Evolutionary conservation across 1,140 invertebrate species (phyloP).

Genomic region (Popillia japonica): DNA sequence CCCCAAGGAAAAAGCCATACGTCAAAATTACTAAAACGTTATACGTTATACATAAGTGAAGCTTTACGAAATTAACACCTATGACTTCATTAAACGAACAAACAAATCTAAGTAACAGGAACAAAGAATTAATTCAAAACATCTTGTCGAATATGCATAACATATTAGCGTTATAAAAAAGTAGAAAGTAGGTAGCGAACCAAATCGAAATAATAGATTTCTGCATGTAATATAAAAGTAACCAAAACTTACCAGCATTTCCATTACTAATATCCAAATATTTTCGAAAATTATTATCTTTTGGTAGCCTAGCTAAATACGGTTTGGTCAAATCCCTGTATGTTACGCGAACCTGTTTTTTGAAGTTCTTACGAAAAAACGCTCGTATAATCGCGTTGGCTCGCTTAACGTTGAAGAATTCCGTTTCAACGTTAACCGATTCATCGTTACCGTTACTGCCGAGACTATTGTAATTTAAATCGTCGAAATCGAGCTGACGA

Average conservation of each 20-base stretch:
- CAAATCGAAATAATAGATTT: not conserved
- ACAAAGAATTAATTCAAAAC: no score
- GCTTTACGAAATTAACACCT: no score
- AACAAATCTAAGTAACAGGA: no score
- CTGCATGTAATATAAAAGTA: no score
- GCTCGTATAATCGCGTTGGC: constrained; percentile 56
- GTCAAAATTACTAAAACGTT: no score
- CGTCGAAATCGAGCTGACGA: constrained; percentile 58
- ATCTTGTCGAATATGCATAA: no score
- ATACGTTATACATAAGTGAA: no score
- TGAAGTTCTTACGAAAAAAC: constrained; percentile 59
- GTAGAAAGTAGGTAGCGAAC: not conserved
- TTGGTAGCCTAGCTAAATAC: constrained; percentile 78
- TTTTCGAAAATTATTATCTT: constrained; percentile 77
- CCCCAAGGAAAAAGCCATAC: no score
- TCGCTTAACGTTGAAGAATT: constrained; percentile 60
- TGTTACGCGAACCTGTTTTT: constrained; percentile 70
- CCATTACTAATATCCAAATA: constrained; percentile 68
- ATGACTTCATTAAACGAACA: no score
- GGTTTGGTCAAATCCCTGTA: constrained; percentile 82
- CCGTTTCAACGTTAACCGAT: constrained; percentile 62
- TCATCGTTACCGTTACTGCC: constrained; percentile 53
- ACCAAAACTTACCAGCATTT: constrained; percentile 43
- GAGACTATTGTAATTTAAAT: constrained; percentile 52
- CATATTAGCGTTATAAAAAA: no score